Evolutionary conservation across 2,113 vertebrate genomes (phyloP), one percentile per base, ranked within the genome.

Genomic region (Anguilla japonica): DNA sequence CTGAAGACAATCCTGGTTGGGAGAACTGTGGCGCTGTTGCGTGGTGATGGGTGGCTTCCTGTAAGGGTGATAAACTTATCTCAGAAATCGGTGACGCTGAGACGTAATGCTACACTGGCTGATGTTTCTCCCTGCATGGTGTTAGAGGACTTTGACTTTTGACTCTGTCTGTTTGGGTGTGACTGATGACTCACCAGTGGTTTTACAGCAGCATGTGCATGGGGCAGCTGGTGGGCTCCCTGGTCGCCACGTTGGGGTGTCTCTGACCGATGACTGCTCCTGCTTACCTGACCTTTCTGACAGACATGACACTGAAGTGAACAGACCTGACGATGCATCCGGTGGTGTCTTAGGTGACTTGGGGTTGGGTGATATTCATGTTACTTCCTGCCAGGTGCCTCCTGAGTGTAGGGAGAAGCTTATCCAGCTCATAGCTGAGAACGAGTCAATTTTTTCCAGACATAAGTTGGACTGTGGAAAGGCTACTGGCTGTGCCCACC

Each of bases 111-210:
- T 9, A 91, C 87, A 60, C 41, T 90, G 34, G 86, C 57, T 43
- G 89, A 89, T n/a, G 89, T 91, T 11, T 90, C 20, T 1, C 88
- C 89, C 3, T 89, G 89, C 41, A 46, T 89, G 8, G 89, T 83
- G 34, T 84, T 87, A 2, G 88, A 90, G 11, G 86, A 89, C 41
- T 91, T 91, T 41, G 63, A 79, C 14, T 11, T 9, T 6, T 57
- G 60, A 16, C 13, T 4, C 11, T 63, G 60, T 78, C 20, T 43
- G 20, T 63, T 34, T 43, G 9, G 16, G 0, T 78, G 22, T 85
- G 43, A 26, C 40, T 46, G 9, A 26, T n/a, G 8, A 15, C 18
- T 83, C 43, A 20, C 9, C 50, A 29, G n/a, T 56, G n/a, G 26
- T 18, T 11, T 41, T 71, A 50, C 41, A 41, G 26, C 41, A 90